Percentiles rank a stretch among this genome's conserved stretches.
Conservation (phyloP, 2,888 invertebrate species). For the Epinotia nisella region DNA sequence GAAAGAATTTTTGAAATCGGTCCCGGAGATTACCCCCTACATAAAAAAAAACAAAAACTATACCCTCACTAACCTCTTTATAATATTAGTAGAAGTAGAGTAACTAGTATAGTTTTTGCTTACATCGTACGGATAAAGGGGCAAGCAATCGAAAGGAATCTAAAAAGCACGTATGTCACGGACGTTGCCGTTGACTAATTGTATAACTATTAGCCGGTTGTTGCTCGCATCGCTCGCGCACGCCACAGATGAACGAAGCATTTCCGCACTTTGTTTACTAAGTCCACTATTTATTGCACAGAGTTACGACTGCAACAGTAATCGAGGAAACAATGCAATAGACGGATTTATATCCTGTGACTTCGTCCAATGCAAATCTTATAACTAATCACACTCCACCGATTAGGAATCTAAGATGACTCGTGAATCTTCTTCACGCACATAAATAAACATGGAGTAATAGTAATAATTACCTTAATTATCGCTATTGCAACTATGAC, state of each 20-base stretch:
- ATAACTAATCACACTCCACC: slow-evolving; percentile 6
- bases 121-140: background rate
- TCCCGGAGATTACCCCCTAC: too few relatives aligned
- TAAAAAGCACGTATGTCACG: slow-evolving; percentile 21
- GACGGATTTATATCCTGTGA: background rate
- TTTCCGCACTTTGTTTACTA: slow-evolving; percentile 61
- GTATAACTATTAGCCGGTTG: slow-evolving; percentile 55
- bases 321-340: slow-evolving; percentile 45
- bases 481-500: slow-evolving; percentile 36
- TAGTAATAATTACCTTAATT: slow-evolving; percentile 30
- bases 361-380: background rate
- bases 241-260: slow-evolving; percentile 50
- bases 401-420: slow-evolving; percentile 14
- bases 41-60: too few relatives aligned
- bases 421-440: slow-evolving; percentile 42
- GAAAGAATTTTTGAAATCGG: too few relatives aligned
- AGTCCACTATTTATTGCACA: slow-evolving; percentile 51
- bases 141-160: background rate
- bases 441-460: slow-evolving; percentile 31
- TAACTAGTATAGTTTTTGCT: background rate
- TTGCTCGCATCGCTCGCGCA: slow-evolving; percentile 50
- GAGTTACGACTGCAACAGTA: slow-evolving; percentile 48
- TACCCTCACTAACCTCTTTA: too few relatives aligned
- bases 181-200: slow-evolving; percentile 51
- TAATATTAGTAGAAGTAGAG: too few relatives aligned